Percentiles rank a stretch among this genome's conserved stretches.
These are phyloP conservation scores for Zeugodacus cucurbitae DNA, from an alignment of 1,140 invertebrate genomes.

Conservation along the genomic window DNA sequence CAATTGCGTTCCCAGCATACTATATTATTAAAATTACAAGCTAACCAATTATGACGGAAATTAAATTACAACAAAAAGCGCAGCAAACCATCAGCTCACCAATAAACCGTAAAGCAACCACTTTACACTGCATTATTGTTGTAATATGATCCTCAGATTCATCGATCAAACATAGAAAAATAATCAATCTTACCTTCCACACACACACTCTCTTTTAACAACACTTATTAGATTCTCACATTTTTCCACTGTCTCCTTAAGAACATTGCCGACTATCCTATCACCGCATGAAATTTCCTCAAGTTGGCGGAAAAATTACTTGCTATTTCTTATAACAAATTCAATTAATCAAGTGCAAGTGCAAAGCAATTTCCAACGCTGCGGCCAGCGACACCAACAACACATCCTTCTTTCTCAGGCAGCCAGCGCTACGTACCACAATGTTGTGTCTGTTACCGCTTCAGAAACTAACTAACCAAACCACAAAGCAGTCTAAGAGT, in stretches of 20 bases:
- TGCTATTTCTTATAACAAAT: constrained; percentile 36
- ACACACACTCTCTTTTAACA: background rate
- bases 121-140: too few relatives aligned
- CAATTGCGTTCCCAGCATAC: too few relatives aligned
- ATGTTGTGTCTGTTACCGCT: background rate
- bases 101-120: too few relatives aligned
- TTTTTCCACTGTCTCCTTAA: background rate
- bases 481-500: background rate
- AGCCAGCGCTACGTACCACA: background rate
- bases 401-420: background rate
- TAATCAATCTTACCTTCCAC: background rate
- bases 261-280: background rate
- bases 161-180: too few relatives aligned
- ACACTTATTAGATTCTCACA: background rate
- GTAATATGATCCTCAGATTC: too few relatives aligned
- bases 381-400: background rate
- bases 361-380: constrained; percentile 5
- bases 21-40: too few relatives aligned
- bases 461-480: constrained; percentile 2
- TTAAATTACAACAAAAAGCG: too few relatives aligned
- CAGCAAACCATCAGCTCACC: too few relatives aligned
- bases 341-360: constrained; percentile 37
- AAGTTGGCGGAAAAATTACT: constrained; percentile 7
- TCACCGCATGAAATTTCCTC: background rate
- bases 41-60: too few relatives aligned